These are phyloP conservation scores for Hephaestus fuliginosus DNA, from an alignment of 2,797 vertebrate species.

Conservation along the genomic window DNA sequence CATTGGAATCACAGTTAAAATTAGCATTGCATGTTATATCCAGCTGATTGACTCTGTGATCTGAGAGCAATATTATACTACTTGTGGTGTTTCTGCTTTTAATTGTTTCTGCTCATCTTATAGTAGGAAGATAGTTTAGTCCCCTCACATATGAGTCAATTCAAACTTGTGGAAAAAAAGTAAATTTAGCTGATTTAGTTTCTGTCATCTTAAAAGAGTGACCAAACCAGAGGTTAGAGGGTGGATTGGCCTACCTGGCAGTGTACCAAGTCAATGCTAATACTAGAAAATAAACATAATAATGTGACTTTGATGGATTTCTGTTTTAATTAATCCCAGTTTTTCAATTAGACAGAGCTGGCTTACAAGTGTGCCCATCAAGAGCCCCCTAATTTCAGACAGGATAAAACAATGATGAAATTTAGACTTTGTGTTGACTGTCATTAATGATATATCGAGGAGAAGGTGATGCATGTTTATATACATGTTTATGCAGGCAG, in stretches of 20 bases:
- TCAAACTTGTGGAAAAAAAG: neutral
- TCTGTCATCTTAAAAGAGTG: neutral
- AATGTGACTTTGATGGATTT: conserved; percentile 4
- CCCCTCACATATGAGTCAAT: conserved; percentile 7
- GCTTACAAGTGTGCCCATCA: neutral
- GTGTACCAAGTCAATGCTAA: neutral
- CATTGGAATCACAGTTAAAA: neutral
- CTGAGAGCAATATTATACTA: neutral
- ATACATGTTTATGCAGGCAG: neutral
- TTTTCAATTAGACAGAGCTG: neutral
- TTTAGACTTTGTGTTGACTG: too few relatives aligned
- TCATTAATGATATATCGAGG: neutral
- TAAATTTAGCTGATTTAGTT: neutral
- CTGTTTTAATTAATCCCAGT: neutral
- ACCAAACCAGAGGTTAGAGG: neutral
- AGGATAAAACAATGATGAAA: neutral
- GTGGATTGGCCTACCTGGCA: neutral
- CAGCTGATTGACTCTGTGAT: neutral
- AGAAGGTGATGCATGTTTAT: neutral
- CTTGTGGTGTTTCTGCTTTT: neutral
- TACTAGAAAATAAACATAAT: neutral
- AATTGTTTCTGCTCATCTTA: too few relatives aligned
- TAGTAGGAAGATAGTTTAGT: neutral
- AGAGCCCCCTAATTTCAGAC: neutral
- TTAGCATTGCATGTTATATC: neutral